Evolutionary conservation across 1,140 invertebrate species (phyloP).

Genomic region (Drosophila ercepeae): DNA sequence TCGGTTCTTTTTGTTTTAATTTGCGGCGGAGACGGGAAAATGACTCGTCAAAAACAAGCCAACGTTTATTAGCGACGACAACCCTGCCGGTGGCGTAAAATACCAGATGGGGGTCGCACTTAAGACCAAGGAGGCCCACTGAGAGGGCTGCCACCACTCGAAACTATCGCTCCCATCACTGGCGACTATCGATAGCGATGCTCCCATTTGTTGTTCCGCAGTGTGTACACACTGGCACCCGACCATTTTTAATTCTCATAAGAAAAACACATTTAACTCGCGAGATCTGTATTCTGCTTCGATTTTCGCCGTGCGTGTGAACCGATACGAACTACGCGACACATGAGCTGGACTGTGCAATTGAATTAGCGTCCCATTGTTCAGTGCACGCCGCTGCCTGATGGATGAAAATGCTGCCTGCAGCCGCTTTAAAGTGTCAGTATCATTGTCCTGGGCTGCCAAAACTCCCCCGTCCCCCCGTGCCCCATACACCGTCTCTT

Average conservation of each 20-base stretch:
- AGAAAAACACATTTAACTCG: conserved; percentile 73
- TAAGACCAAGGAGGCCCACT: too few relatives aligned
- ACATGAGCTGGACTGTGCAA: conserved; percentile 40
- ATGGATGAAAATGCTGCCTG: background rate
- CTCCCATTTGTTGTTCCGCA: conserved; percentile 1
- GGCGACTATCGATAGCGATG: conserved; percentile 5
- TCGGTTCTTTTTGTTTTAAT: conserved; percentile 32
- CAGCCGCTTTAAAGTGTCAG: conserved; percentile 3
- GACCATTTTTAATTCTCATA: conserved; percentile 62
- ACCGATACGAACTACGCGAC: conserved; percentile 20
- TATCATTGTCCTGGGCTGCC: conserved; percentile 21
- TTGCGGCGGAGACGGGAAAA: conserved; percentile 51
- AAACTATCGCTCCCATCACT: background rate
- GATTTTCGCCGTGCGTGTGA: conserved; percentile 38
- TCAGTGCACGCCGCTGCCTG: background rate
- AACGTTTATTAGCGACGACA: background rate
- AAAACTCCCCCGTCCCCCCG: conserved; percentile 13
- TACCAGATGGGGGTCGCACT: background rate
- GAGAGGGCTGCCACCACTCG: background rate
- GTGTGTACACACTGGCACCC: conserved; percentile 56
- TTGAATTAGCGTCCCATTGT: conserved; percentile 3
- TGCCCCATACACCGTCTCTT: conserved; percentile 10
- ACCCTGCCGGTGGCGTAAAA: background rate
- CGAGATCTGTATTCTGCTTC: conserved; percentile 15
- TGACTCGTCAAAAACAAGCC: conserved; percentile 78